Evolutionary conservation across 2,888 invertebrate genomes (phyloP), one percentile per base, ranked within the genome.

Genomic region (Rotaria sp.): DNA sequence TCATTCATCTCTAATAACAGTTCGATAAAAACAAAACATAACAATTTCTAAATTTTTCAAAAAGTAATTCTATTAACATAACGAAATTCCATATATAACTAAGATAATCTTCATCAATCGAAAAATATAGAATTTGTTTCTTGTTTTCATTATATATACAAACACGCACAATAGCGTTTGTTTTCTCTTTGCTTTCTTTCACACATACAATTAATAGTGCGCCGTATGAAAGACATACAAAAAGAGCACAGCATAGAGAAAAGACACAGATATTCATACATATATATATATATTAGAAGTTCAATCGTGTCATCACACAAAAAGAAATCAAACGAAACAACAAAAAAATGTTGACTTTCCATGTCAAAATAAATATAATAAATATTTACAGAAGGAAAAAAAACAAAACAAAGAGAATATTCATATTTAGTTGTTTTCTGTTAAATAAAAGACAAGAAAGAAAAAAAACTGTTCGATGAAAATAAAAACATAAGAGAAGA

Each of bases 211-310:
- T 18, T 30, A 35, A 67, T 67, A 67, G 30, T 18, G 30, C 67
- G 67, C 13, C 67, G 67, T 67, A 67, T 67, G 67, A 67, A 67
- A 67, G 67, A 67, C 67, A 67, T 67, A 67, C 67, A 35, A 67
- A 35, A 67, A 30, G 67, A 67, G 18, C 7, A 35, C 13, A 30
- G 30, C 30, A 30, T 30, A 67, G 67, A 67, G 67, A 67, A 67
- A 30, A 35, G 15, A 35, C 35, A 67, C 67, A 67, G 35, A 67
- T 67, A 67, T 35, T 67, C 67, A 35, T 67, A 67, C 67, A 67
- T 67, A 67, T 30, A 59, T 59, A 30, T 30, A 59, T 59, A 59
- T 67, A 35, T 67, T 67, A 30, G 67, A 67, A 67, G 67, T 67
- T 67, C 67, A 67, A 67, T 67, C 67, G 18, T 30, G 15, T 67